Evolutionary conservation across 1,140 invertebrate species (phyloP), one percentile per base, ranked within the genome.

Genomic region (Ruditapes philippinarum): DNA sequence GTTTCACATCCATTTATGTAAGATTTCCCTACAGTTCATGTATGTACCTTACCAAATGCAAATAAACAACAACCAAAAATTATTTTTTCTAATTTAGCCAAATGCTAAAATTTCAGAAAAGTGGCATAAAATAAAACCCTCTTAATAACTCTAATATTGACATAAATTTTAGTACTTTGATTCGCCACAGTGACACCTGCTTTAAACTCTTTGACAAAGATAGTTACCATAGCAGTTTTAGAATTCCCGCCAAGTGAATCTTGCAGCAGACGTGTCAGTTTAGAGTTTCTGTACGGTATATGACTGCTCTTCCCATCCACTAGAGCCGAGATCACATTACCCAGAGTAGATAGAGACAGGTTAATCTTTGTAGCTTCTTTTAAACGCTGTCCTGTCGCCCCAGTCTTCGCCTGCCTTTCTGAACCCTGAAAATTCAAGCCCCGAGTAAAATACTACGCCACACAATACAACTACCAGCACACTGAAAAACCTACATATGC

Each of bases 301-400:
- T 96, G 96, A 70, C 97, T 95, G 89, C 95, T 95, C 90, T 96
- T 96, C 19, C 95, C 96, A 91, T 96, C 96, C 60, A 99, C 98
- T 57, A 99, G 96, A 0, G 99, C 98, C n/a, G 98, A 99, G 92
- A 99, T 99, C 14, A 99, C 99, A 96, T 99, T 99, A 40, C 98
- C 98, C 87, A 99, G 96, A 1, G 98, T 98, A 45, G 98, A 99
- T 7, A 99, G 96, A 1, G 98, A 98, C 93, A 99, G 97, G 96
- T 99, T 99, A 70, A 99, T 99, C 94, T 98, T 99, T 45, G 96
- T 97, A 38, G 99, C 99, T 97, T 99, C 99, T 74, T 98, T 96
- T 0, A 98, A 98, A 84, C 98, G 95, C 91, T 98, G 98, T 92
- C 99, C 99, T 89, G 98, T 97, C 0, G 98, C 98, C 22, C 99